Conservation (phyloP, 2,888 invertebrate genomes). For the Netelia melanura region DNA sequence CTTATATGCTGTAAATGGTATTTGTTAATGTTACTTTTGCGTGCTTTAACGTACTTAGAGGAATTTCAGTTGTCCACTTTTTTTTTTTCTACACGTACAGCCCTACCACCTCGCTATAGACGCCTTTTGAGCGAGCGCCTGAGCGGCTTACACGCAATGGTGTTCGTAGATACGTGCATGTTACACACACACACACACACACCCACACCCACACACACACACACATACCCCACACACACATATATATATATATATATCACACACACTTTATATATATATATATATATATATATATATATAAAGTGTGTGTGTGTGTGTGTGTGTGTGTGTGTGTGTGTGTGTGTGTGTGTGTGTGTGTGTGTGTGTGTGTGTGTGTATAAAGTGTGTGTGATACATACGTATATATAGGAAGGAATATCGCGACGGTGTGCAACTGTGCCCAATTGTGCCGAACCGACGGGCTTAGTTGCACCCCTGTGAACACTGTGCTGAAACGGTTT, state of each 20-base stretch:
- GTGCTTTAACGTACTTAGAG: too few relatives aligned
- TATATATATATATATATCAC: not conserved
- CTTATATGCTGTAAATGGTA: too few relatives aligned
- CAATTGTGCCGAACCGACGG: constrained; percentile 62
- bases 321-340: too few relatives aligned
- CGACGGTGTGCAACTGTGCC: constrained; percentile 61
- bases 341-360: too few relatives aligned
- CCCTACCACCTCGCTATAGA: constrained; percentile 33
- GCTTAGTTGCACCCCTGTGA: constrained; percentile 60
- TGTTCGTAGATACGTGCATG: constrained; percentile 32
- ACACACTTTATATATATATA: constrained; percentile 16
- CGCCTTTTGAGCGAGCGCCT: constrained; percentile 53
- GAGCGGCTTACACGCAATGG: constrained; percentile 53
- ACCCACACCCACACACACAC: too few relatives aligned
- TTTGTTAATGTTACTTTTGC: too few relatives aligned
- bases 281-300: not conserved
- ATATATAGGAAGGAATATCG: constrained; percentile 44
- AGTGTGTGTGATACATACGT: not conserved
- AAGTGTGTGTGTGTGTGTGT: too few relatives aligned
- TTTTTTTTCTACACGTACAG: constrained; percentile 25
- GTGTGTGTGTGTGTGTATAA: too few relatives aligned
- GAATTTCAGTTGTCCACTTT: not conserved
- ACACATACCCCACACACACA: not conserved
- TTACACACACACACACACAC: not conserved
- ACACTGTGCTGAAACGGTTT: constrained; percentile 47